Evolutionary conservation across 2,113 vertebrate species (phyloP).

Genomic region (Tonatia bakeri): DNA sequence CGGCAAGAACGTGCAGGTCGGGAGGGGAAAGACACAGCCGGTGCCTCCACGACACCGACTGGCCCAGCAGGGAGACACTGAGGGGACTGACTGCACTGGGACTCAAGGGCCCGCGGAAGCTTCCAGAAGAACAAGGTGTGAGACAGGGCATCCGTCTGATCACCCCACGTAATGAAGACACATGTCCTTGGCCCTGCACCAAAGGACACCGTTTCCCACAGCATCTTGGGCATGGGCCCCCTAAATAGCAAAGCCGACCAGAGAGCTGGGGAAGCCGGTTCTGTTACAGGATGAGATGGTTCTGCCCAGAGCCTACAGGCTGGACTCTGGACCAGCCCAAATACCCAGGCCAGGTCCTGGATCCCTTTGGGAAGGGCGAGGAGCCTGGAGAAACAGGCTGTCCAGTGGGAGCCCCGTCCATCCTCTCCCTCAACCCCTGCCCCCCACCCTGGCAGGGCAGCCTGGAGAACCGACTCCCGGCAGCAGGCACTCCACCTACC

Average conservation of each 20-base stretch:
- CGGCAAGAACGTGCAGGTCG: background rate
- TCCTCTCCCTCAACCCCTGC: background rate
- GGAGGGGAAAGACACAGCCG: background rate
- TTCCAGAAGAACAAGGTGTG: background rate
- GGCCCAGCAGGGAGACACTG: background rate
- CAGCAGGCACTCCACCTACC: constrained; percentile 78
- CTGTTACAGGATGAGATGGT: background rate
- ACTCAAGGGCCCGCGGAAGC: background rate
- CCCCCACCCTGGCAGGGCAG: accelerated
- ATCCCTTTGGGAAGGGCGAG: background rate
- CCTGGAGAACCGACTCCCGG: accelerated
- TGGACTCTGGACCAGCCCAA: background rate
- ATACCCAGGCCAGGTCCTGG: background rate
- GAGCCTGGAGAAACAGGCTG: background rate
- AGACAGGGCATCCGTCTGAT: too few relatives aligned
- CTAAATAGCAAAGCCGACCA: accelerated
- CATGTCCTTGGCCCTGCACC: too few relatives aligned
- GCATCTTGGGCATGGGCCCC: background rate
- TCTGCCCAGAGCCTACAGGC: background rate
- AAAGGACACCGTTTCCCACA: background rate
- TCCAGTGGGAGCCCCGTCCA: accelerated
- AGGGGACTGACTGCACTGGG: background rate
- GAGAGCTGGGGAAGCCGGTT: too few relatives aligned
- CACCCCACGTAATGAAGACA: background rate
- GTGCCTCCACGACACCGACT: background rate